Conservation (phyloP, 1,140 invertebrate genomes). For the Neelides sp. region DNA sequence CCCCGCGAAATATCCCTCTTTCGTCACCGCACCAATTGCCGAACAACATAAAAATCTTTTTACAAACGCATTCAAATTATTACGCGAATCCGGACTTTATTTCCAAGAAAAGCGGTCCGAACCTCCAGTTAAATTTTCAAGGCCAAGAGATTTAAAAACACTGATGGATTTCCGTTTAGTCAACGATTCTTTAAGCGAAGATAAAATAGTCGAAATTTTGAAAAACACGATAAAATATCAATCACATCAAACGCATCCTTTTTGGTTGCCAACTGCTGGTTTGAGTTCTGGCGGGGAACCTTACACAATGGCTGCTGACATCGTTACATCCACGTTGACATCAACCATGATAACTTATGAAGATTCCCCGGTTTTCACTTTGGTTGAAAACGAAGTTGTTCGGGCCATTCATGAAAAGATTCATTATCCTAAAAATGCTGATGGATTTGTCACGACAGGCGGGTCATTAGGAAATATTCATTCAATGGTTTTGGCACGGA, state of each 20-base stretch:
- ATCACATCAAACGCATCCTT: conserved; percentile 7
- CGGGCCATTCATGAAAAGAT: not conserved
- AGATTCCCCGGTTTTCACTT: conserved; percentile 2
- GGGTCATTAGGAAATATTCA: not conserved
- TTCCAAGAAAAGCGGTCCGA: not conserved
- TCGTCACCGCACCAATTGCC: not conserved
- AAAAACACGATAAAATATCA: not conserved
- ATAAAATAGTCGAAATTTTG: not conserved
- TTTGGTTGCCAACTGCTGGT: conserved; percentile 1
- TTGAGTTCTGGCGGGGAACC: conserved; percentile 9
- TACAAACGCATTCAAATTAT: not conserved
- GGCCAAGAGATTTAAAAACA: conserved; percentile 1
- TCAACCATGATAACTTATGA: conserved; percentile 3
- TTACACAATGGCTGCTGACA: conserved; percentile 5
- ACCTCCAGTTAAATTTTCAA: not conserved
- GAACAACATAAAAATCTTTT: not conserved
- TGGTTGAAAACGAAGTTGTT: conserved; percentile 8
- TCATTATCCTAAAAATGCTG: not conserved
- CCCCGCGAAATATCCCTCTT: no score
- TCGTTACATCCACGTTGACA: not conserved
- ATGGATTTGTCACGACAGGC: not conserved
- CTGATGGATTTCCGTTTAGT: conserved; percentile 3
- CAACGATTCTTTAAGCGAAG: not conserved
- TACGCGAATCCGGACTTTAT: not conserved
- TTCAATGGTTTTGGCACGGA: not conserved